Conservation (phyloP, 2,888 invertebrate species). For the Ceriagrion tenellum region DNA sequence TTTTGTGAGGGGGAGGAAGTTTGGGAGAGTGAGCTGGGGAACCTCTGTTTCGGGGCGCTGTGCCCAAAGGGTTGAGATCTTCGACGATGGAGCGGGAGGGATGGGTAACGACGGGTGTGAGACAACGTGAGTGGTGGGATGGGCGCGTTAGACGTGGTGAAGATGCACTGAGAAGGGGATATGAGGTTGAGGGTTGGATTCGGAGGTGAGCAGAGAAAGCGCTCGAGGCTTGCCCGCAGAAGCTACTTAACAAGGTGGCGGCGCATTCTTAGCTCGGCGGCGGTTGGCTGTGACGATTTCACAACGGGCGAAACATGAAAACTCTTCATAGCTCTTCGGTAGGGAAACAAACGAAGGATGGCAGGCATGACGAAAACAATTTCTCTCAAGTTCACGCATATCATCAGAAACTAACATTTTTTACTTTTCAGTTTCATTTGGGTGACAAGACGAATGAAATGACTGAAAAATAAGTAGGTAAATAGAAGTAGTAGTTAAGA, state of each 20-base stretch:
- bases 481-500: too few relatives aligned
- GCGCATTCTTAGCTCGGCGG: background rate
- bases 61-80: background rate
- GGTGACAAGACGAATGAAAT: too few relatives aligned
- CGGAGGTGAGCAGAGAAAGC: background rate
- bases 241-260: too few relatives aligned
- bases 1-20: background rate
- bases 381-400: too few relatives aligned
- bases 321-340: too few relatives aligned
- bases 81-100: background rate
- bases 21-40: background rate
- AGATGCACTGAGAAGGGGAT: background rate
- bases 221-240: background rate
- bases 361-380: too few relatives aligned
- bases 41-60: constrained; percentile 45
- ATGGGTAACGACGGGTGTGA: background rate
- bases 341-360: too few relatives aligned
- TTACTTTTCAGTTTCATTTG: too few relatives aligned
- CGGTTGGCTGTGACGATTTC: too few relatives aligned
- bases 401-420: too few relatives aligned
- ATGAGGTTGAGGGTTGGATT: background rate
- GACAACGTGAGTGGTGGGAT: background rate
- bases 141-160: background rate
- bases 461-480: too few relatives aligned
- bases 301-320: too few relatives aligned